Percentiles rank a stretch among this genome's conserved stretches.
phyloP scores from a whole-genome alignment of 2,797 vertebrate species.

The Typhlichthys subterraneus region DNA sequence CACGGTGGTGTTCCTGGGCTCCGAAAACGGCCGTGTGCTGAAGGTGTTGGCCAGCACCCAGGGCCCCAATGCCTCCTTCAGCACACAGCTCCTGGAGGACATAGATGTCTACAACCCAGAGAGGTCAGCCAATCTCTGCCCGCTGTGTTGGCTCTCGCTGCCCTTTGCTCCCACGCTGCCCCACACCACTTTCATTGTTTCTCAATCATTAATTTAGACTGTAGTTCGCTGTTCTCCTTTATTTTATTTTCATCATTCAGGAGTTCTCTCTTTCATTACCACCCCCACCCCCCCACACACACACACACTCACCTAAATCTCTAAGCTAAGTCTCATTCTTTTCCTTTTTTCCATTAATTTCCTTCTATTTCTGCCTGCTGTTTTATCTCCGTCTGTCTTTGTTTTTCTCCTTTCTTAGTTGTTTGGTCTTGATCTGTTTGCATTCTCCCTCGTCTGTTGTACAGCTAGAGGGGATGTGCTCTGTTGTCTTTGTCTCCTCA shows the following conservation, averaged over 20 bases:
- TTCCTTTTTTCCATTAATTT: too few relatives aligned
- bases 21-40: conserved; percentile 85
- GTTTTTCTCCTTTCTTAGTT: neutral
- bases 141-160: neutral
- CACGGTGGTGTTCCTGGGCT: conserved; percentile 89
- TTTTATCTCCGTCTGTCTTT: conserved; percentile 15
- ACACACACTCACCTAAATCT: too few relatives aligned
- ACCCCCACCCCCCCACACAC: too few relatives aligned
- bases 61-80: conserved; percentile 72
- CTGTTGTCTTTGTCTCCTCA: conserved; percentile 40
- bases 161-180: neutral
- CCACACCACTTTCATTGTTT: neutral
- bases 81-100: conserved; percentile 85
- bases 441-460: conserved; percentile 50
- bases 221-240: too few relatives aligned
- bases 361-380: neutral
- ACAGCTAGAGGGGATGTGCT: conserved; percentile 37
- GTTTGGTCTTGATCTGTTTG: conserved; percentile 42
- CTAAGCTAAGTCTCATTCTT: too few relatives aligned
- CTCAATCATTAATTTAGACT: neutral
- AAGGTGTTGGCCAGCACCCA: conserved; percentile 84
- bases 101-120: conserved; percentile 85
- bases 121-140: conserved; percentile 72
- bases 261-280: neutral
- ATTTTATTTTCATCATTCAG: neutral